phyloP scores from a whole-genome alignment of 1,140 invertebrate species.

The Ptiloglossa arizonensis region DNA sequence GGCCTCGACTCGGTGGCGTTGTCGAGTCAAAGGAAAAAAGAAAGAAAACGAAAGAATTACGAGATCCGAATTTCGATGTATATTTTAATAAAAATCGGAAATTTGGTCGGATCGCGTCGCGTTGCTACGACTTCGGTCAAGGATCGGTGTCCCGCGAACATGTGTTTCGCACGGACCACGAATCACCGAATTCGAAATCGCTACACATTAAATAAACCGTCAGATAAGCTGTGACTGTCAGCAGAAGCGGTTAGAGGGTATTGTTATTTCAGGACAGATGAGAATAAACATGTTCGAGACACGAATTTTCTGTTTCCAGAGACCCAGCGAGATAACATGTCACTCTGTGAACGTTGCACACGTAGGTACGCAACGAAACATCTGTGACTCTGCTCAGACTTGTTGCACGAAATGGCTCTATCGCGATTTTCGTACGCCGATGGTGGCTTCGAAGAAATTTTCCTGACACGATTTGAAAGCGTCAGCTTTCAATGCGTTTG shows the following conservation, averaged over 20 bases:
- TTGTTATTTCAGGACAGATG: constrained; percentile 51
- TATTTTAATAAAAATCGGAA: too few relatives aligned
- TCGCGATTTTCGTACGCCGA: not conserved
- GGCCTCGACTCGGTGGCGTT: not conserved
- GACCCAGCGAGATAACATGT: constrained; percentile 31
- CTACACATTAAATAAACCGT: constrained; percentile 37
- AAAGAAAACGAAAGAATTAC: too few relatives aligned
- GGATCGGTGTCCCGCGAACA: not conserved
- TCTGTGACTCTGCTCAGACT: not conserved
- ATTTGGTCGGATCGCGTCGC: not conserved
- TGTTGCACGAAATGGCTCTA: not conserved
- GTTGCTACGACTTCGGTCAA: too few relatives aligned
- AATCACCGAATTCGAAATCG: constrained; percentile 23
- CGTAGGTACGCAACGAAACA: constrained; percentile 16
- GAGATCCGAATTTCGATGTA: too few relatives aligned
- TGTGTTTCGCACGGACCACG: constrained; percentile 8
- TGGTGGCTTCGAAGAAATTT: too few relatives aligned
- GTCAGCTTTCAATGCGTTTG: too few relatives aligned
- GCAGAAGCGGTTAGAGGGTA: constrained; percentile 11
- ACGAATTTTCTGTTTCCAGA: constrained; percentile 2
- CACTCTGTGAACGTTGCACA: not conserved
- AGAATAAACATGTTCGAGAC: constrained; percentile 26
- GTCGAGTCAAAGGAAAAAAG: not conserved
- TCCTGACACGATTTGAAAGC: too few relatives aligned
- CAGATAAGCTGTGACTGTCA: constrained; percentile 22